phyloP scores from a whole-genome alignment of 2,888 invertebrate genomes.

The Phyllotreta striolata region DNA sequence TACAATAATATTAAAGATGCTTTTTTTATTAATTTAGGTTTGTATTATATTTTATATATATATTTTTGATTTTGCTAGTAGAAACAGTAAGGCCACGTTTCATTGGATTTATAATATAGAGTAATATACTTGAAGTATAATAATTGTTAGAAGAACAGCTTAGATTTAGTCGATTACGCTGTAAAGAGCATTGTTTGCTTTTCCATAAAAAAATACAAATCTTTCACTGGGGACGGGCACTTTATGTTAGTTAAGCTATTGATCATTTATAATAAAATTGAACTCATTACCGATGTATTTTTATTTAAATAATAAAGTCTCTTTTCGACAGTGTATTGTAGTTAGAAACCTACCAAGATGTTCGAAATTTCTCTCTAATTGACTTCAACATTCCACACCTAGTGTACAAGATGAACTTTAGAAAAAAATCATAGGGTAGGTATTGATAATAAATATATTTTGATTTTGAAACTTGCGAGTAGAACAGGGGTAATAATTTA shows the following conservation, averaged over 20 bases:
- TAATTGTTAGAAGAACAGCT: constrained; percentile 61
- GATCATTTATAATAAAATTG: constrained; percentile 61
- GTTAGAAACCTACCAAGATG: too few species aligned
- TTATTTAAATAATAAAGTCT: constrained; percentile 3
- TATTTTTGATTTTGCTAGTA: constrained; percentile 37
- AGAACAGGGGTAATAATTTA: too few species aligned
- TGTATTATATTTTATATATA: constrained; percentile 39
- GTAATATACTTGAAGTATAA: constrained; percentile 52
- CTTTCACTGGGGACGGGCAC: constrained; percentile 63
- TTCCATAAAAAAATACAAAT: constrained; percentile 54
- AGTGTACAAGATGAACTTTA: too few species aligned
- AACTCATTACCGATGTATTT: constrained; percentile 37
- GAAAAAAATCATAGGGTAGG: too few species aligned
- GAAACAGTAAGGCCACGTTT: constrained; percentile 48
- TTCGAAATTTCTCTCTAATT: too few species aligned
- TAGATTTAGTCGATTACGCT: constrained; percentile 59
- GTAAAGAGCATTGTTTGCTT: constrained; percentile 62
- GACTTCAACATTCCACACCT: too few species aligned
- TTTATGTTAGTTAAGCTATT: constrained; percentile 62
- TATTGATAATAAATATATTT: too few species aligned
- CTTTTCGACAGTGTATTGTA: too few species aligned
- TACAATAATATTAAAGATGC: constrained; percentile 23
- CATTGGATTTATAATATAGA: constrained; percentile 50
- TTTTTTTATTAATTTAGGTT: constrained; percentile 41
- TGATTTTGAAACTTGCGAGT: too few species aligned